Base-by-base conservation (phyloP, 2,888 invertebrate genomes). In the Cremastinae sp. region DNA sequence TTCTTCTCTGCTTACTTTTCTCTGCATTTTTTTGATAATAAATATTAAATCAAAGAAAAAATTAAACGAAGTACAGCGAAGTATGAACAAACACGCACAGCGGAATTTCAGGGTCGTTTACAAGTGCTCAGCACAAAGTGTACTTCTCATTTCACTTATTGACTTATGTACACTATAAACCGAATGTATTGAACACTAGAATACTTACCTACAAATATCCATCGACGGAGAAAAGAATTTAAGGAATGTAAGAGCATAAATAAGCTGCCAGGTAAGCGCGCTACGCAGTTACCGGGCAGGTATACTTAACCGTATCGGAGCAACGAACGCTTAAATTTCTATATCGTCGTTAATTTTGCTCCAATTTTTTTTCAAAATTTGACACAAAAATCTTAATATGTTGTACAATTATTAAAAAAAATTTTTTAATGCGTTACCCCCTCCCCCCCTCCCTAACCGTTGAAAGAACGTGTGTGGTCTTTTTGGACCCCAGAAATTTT, bases 321-420 rank as follows among this genome's bases (percentile, higher is more conserved):
- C 66, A 54, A 66, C 56, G 68, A 12, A 68, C 58, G 47, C 47
- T 68, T 58, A 49, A 68, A 56, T 47, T 56, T 68, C 49, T 58
- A 56, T 68, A 68, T 36, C 56, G 56, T 20, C 56, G 34, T 68
- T 56, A 68, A 47, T 56, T 56, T 68, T 68, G 56, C 56, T 56
- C 49, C 36, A 54, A 66, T n/a, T 54, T 54, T 43, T 54, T 66
- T 54, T 66, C 18, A 66, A 66, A 66, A 54, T 45, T 66, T 56
- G 36, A 68, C 22, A 68, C 56, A 68, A 47, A 56, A 68, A 56
- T 68, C 38, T 56, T 68, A 49, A 56, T 47, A 56, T 68, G 34
- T 47, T 56, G 45, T 66, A 20, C 45, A 56, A 56, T 56, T 10
- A 45, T 56, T 56, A 59, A 34, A 28, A 56, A 62, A 22, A 41